phyloP scores from a whole-genome alignment of 2,797 vertebrate species.

The Kryptopterus vitreolus region DNA sequence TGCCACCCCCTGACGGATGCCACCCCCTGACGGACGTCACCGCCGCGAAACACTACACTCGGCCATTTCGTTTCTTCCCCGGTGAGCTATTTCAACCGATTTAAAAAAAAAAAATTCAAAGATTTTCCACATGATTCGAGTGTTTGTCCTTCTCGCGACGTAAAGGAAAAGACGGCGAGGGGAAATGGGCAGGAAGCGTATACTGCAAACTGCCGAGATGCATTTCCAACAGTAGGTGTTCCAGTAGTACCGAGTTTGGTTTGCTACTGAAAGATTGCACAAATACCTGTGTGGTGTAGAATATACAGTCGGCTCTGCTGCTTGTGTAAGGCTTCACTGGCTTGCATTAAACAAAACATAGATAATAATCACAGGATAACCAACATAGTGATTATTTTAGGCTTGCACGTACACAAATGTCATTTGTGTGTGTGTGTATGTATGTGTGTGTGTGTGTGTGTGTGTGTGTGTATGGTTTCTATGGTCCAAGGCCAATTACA shows the following conservation, averaged over 20 bases:
- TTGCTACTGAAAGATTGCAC: not conserved
- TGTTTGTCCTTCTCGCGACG: not conserved
- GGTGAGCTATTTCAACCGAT: slow-evolving; percentile 31
- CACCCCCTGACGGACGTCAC: slow-evolving; percentile 36
- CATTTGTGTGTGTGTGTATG: too few relatives aligned
- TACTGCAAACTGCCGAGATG: not conserved
- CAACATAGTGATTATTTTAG: slow-evolving; percentile 15
- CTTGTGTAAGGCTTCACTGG: not conserved
- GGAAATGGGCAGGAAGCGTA: not conserved
- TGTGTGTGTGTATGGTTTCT: slow-evolving; percentile 6
- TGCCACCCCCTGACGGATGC: slow-evolving; percentile 17
- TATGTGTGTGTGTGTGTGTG: not conserved
- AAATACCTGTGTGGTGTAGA: too few relatives aligned
- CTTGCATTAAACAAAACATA: not conserved
- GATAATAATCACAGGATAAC: not conserved
- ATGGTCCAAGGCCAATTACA: slow-evolving; percentile 8
- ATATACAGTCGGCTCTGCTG: not conserved
- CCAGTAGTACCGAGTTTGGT: not conserved
- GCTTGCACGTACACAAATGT: not conserved
- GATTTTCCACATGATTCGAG: slow-evolving; percentile 1
- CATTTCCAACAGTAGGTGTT: not conserved
- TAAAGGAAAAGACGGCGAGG: not conserved
- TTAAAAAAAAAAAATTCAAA: slow-evolving; percentile 24
- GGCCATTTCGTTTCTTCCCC: slow-evolving; percentile 38
- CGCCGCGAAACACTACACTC: slow-evolving; percentile 19